Evolutionary conservation across 2,113 vertebrate genomes (phyloP).

Genomic region (Ciconia boyciana): DNA sequence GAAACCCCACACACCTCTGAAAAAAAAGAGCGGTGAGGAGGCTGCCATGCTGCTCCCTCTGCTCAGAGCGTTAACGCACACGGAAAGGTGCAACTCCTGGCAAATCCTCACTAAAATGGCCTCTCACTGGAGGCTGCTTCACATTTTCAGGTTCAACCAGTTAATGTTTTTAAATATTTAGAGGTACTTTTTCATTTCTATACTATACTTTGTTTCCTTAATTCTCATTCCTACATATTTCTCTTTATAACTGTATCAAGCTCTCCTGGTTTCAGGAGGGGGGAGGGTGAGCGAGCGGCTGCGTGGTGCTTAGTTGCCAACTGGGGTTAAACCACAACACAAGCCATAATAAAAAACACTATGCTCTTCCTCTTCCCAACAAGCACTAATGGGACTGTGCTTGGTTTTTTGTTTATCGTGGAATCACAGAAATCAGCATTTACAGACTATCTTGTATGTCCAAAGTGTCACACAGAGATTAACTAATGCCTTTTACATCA

Average conservation of each 20-base stretch:
- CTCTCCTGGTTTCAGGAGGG: no score
- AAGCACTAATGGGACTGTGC: not conserved
- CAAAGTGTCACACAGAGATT: not conserved
- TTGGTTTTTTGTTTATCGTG: rapidly evolving
- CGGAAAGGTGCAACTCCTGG: not conserved
- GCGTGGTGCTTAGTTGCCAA: no score
- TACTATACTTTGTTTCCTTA: not conserved
- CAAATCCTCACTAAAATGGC: not conserved
- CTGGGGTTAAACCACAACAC: no score
- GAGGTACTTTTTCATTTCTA: not conserved
- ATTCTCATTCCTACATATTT: not conserved
- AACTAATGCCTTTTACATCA: not conserved
- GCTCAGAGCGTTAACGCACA: not conserved
- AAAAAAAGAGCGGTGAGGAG: not conserved
- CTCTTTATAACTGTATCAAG: not conserved
- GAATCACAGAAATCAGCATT: not conserved
- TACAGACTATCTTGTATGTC: not conserved
- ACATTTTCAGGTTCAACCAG: not conserved
- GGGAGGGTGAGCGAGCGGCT: no score
- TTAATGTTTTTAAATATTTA: not conserved
- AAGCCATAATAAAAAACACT: not conserved
- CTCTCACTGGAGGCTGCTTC: not conserved
- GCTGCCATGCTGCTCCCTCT: not conserved
- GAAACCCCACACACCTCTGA: not conserved
- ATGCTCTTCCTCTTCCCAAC: not conserved